phyloP scores from a whole-genome alignment of 2,113 vertebrate species.

The Microcebus tavaratra region DNA sequence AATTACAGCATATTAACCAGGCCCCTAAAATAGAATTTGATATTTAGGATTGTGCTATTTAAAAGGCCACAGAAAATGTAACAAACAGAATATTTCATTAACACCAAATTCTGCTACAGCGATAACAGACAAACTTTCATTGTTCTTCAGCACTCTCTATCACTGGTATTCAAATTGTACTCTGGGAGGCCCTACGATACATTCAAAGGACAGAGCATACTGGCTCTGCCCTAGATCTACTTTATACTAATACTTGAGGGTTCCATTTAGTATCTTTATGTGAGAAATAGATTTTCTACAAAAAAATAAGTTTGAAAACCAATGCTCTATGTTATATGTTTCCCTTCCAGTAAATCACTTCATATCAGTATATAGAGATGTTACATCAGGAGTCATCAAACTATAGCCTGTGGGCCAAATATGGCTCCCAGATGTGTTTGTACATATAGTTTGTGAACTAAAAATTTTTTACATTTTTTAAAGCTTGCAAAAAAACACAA shows the following conservation, averaged over 20 bases:
- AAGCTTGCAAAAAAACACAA: background rate
- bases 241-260: background rate
- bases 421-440: background rate
- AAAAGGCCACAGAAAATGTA: conserved; percentile 25
- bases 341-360: background rate
- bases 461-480: background rate
- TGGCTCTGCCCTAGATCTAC: background rate
- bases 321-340: background rate
- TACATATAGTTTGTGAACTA: background rate
- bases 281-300: background rate
- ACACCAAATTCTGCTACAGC: background rate
- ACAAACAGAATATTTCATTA: conserved; percentile 40
- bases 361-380: background rate
- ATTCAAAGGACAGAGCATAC: background rate
- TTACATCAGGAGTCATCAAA: background rate
- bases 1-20: background rate
- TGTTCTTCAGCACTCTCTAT: conserved; percentile 23
- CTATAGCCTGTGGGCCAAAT: background rate
- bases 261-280: background rate
- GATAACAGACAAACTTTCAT: background rate
- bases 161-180: conserved; percentile 16
- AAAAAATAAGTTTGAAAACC: conserved; percentile 6
- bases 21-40: background rate
- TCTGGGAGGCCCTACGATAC: background rate
- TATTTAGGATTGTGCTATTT: conserved; percentile 8